Evolutionary conservation across 2,113 vertebrate species (phyloP).

Genomic region (Cyrtonyx montezumae): DNA sequence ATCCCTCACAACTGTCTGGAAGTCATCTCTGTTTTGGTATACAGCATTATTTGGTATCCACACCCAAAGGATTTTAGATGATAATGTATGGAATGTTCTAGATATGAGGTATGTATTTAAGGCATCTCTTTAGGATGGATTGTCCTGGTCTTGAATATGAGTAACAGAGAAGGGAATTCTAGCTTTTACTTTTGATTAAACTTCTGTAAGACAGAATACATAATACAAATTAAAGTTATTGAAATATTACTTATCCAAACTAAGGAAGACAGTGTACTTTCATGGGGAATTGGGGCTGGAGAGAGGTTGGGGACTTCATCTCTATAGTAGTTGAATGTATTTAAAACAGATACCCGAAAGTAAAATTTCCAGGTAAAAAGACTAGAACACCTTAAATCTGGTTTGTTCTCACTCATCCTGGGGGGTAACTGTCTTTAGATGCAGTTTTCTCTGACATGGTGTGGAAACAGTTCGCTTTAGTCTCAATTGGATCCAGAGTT

Average conservation of each 20-base stretch:
- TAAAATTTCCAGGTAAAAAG: not conserved
- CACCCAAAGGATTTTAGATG: not conserved
- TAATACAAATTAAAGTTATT: not conserved
- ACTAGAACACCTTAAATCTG: not conserved
- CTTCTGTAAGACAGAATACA: not conserved
- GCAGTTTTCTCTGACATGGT: not conserved
- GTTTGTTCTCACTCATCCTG: not conserved
- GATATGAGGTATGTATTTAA: not conserved
- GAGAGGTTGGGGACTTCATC: not conserved
- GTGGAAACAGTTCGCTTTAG: not conserved
- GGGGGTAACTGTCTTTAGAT: not conserved
- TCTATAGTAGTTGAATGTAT: not conserved
- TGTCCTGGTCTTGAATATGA: not conserved
- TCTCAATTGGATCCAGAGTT: not conserved
- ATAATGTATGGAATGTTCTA: not conserved
- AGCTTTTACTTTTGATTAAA: not conserved
- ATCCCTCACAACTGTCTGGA: not conserved
- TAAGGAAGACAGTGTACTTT: not conserved
- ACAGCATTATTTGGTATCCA: not conserved
- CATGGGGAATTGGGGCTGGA: not conserved
- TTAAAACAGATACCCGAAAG: constrained; percentile 4
- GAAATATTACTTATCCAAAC: not conserved
- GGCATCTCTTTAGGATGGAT: not conserved
- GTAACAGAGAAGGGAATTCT: not conserved
- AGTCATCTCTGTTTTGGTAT: not conserved